phyloP scores from a whole-genome alignment of 1,140 invertebrate genomes.

The Cyphomyrmex costatus region DNA sequence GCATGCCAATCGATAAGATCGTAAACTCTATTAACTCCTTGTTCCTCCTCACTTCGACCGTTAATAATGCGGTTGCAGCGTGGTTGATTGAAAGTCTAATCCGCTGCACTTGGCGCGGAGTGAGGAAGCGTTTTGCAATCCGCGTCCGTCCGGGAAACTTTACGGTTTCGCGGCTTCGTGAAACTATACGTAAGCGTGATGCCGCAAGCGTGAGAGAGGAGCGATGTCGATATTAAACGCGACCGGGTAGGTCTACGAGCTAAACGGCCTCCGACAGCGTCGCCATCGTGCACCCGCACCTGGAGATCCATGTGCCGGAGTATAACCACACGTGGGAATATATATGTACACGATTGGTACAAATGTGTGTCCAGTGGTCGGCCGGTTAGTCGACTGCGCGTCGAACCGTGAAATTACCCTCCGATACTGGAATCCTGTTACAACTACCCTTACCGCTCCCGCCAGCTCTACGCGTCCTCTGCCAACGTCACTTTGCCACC shows the following conservation, averaged over 20 bases:
- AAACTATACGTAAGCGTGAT: constrained; percentile 28
- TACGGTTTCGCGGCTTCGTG: constrained; percentile 52
- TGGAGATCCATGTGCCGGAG: constrained; percentile 6
- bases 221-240: constrained; percentile 45
- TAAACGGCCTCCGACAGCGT: constrained; percentile 21
- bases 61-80: constrained; percentile 40
- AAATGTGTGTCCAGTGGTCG: constrained; percentile 70
- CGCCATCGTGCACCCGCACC: constrained; percentile 32
- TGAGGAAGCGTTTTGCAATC: constrained; percentile 53
- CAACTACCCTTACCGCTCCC: constrained; percentile 70
- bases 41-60: constrained; percentile 20
- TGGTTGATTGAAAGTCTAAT: constrained; percentile 56
- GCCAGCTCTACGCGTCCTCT: constrained; percentile 56
- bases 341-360: constrained; percentile 50
- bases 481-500: constrained; percentile 3
- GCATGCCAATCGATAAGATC: constrained; percentile 52
- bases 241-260: neutral
- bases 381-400: constrained; percentile 81
- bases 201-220: constrained; percentile 1
- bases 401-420: constrained; percentile 79
- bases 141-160: constrained; percentile 35
- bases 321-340: constrained; percentile 27
- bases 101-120: constrained; percentile 27
- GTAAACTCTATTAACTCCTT: constrained; percentile 56
- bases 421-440: constrained; percentile 69